These are phyloP conservation scores for Metacarcinus magister DNA, from an alignment of 2,888 invertebrate genomes.

Conservation along the genomic window DNA sequence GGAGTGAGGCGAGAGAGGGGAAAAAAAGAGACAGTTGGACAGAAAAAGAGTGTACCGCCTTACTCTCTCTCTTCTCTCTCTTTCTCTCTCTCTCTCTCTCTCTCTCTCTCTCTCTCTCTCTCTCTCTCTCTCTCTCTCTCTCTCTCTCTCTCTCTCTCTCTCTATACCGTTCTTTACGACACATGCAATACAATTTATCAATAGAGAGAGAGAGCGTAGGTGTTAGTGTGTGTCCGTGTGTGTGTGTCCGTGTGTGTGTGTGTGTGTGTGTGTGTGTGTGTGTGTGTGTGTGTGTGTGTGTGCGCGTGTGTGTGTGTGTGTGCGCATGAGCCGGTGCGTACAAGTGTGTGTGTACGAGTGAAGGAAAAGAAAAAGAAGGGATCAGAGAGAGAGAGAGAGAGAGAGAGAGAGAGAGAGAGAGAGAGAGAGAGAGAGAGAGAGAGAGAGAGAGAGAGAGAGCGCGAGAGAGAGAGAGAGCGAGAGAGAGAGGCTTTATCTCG, in stretches of 20 bases:
- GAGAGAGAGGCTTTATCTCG: neutral
- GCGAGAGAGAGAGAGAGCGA: conserved; percentile 39
- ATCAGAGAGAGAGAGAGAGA: neutral
- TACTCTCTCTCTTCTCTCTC: neutral
- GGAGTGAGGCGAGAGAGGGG: neutral
- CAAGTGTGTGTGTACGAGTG: conserved; percentile 32
- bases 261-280: neutral
- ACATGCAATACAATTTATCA: neutral
- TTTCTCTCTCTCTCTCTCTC: neutral
- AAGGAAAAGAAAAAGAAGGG: neutral
- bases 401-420: neutral
- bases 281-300: neutral
- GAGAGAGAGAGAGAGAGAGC: conserved; percentile 39
- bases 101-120: neutral
- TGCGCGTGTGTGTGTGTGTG: conserved; percentile 35
- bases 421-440: conserved; percentile 39
- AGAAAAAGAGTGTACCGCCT: neutral
- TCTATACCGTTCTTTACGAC: neutral
- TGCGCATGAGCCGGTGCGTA: conserved; percentile 34
- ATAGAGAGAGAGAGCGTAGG: neutral
- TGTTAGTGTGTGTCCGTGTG: too few species aligned
- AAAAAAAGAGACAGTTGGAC: neutral
- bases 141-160: too few species aligned
- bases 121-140: neutral
- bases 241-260: neutral